Conservation (phyloP, 2,888 invertebrate species). For the Epirrhoe tristata region DNA sequence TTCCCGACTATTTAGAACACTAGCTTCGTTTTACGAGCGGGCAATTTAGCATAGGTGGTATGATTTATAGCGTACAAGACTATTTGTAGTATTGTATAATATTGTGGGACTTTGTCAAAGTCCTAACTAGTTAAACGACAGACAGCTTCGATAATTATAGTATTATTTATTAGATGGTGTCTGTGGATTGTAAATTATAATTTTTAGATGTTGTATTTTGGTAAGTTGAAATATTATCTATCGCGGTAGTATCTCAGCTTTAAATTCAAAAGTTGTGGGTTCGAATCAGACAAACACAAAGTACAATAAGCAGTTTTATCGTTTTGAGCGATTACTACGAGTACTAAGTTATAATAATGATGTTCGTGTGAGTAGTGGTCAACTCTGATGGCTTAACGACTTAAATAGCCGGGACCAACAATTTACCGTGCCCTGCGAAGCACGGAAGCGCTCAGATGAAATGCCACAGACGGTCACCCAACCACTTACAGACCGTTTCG, state of each 20-base stretch:
- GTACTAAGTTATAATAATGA: no score
- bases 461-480: no score
- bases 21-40: slow-evolving; percentile 29
- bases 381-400: no score
- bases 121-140: neutral
- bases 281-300: no score
- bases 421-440: no score
- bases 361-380: no score
- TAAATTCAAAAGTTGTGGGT: neutral
- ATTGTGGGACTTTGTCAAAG: slow-evolving; percentile 11
- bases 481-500: no score
- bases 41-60: slow-evolving; percentile 35
- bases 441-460: no score
- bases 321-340: no score
- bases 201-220: neutral
- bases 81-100: slow-evolving; percentile 9
- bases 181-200: neutral
- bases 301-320: no score
- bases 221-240: neutral
- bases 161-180: neutral
- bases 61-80: slow-evolving; percentile 29
- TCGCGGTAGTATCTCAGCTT: neutral
- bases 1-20: slow-evolving; percentile 31
- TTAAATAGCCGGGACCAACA: no score
- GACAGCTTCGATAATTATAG: neutral